Evolutionary conservation across 1,140 invertebrate species (phyloP).

Genomic region (Teleogryllus occipitalis): DNA sequence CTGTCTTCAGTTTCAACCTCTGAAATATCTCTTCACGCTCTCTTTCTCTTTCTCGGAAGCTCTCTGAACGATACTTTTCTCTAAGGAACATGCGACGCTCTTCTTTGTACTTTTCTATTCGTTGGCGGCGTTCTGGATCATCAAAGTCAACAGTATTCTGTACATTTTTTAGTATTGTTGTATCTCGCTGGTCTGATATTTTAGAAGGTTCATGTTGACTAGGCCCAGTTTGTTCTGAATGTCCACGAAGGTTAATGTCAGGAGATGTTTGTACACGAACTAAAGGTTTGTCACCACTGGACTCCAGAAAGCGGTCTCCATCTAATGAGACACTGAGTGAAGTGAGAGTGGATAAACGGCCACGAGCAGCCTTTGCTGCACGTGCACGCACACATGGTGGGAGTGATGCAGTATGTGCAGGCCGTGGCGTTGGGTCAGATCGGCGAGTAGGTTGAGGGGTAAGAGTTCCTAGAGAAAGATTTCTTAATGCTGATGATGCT

Average conservation of each 20-base stretch:
- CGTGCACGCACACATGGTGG: conserved; percentile 46
- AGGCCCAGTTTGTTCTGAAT: conserved; percentile 31
- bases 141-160: conserved; percentile 40
- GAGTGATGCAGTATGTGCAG: conserved; percentile 27
- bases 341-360: conserved; percentile 13
- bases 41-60: conserved; percentile 42
- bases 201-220: background rate
- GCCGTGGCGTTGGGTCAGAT: background rate
- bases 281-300: conserved; percentile 42
- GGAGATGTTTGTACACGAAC: conserved; percentile 32
- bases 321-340: conserved; percentile 63
- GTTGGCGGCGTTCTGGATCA: conserved; percentile 52
- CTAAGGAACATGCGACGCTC: conserved; percentile 75
- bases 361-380: conserved; percentile 30
- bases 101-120: conserved; percentile 87
- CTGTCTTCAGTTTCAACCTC: conserved; percentile 20
- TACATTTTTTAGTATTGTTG: conserved; percentile 21
- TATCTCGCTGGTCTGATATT: background rate
- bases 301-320: conserved; percentile 54
- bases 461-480: background rate
- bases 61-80: conserved; percentile 79
- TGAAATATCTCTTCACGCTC: conserved; percentile 29
- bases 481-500: background rate
- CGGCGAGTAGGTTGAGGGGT: background rate
- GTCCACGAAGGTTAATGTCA: conserved; percentile 31